Percentiles rank a stretch among this genome's conserved stretches.
Conservation (phyloP, 2,797 vertebrate genomes). For the Alfaro cultratus region DNA sequence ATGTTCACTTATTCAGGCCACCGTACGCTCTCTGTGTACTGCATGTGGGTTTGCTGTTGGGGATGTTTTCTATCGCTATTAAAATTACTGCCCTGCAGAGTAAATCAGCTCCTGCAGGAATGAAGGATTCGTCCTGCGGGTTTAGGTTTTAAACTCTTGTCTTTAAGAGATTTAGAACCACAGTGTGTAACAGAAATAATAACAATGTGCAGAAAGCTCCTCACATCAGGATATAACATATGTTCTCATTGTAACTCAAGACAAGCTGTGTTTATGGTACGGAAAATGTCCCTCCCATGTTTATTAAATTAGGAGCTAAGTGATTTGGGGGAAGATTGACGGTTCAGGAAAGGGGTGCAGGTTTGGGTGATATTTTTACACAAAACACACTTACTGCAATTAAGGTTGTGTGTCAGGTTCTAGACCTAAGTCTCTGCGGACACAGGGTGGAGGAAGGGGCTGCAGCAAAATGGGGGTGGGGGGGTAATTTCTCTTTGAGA, state of each 20-base stretch:
- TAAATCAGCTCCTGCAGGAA: constrained; percentile 16
- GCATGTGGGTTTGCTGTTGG: constrained; percentile 5
- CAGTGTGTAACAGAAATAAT: constrained; percentile 50
- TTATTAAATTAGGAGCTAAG: constrained; percentile 81
- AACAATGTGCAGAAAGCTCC: constrained; percentile 52
- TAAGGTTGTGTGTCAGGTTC: constrained; percentile 76
- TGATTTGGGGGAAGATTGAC: constrained; percentile 79
- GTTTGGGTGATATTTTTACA: constrained; percentile 85
- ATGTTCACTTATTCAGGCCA: constrained; percentile 25
- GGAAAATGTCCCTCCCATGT: constrained; percentile 68
- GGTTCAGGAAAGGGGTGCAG: constrained; percentile 82
- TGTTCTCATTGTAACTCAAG: constrained; percentile 81
- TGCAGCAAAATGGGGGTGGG: constrained; percentile 4
- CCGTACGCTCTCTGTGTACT: constrained; percentile 15
- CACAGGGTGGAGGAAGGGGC: constrained; percentile 28
- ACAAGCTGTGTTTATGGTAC: constrained; percentile 74
- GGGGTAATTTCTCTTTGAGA: constrained; percentile 38
- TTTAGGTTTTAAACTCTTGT: constrained; percentile 25
- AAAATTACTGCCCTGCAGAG: constrained; percentile 20
- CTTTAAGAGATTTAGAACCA: constrained; percentile 42
- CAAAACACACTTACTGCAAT: constrained; percentile 86
- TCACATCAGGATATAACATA: constrained; percentile 74
- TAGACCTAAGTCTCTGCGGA: constrained; percentile 62
- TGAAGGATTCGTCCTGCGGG: constrained; percentile 12
- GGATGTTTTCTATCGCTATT: constrained; percentile 31